These are phyloP conservation scores for Campaea margaritaria DNA, from an alignment of 2,888 invertebrate species.

Conservation along the genomic window DNA sequence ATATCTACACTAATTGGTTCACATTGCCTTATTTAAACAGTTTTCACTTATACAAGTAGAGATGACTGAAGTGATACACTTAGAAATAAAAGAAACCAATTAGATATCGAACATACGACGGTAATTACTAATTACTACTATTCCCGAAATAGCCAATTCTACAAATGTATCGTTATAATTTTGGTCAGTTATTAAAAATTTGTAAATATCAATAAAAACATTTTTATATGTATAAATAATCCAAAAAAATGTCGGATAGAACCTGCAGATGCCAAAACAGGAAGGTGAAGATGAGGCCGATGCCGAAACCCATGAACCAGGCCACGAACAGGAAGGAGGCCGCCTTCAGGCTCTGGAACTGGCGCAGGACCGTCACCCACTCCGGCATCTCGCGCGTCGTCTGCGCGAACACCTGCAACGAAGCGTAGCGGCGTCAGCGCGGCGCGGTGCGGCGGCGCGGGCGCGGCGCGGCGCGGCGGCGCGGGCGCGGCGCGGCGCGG, in stretches of 20 bases:
- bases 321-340: slow-evolving; percentile 97
- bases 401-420: slow-evolving; percentile 91
- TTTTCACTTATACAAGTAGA: too few relatives aligned
- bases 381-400: slow-evolving; percentile 96
- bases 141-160: too few relatives aligned
- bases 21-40: too few relatives aligned
- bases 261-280: slow-evolving; percentile 99
- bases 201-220: too few relatives aligned
- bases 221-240: too few relatives aligned
- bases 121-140: too few relatives aligned
- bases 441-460: background rate
- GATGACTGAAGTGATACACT: too few relatives aligned
- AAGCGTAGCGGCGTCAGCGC: background rate
- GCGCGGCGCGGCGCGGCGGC: slow-evolving; percentile 14
- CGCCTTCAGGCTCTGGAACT: slow-evolving; percentile 95
- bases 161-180: too few relatives aligned
- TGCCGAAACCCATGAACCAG: slow-evolving; percentile 99
- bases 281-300: slow-evolving; percentile 99
- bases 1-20: too few relatives aligned
- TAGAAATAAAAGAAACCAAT: too few relatives aligned
- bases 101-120: too few relatives aligned
- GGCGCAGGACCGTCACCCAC: slow-evolving; percentile 96
- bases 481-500: slow-evolving; percentile 49
- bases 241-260: background rate
- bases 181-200: too few relatives aligned